Evolutionary conservation across 2,113 vertebrate genomes (phyloP), one percentile per base, ranked within the genome.

Genomic region (Indicator maculatus): DNA sequence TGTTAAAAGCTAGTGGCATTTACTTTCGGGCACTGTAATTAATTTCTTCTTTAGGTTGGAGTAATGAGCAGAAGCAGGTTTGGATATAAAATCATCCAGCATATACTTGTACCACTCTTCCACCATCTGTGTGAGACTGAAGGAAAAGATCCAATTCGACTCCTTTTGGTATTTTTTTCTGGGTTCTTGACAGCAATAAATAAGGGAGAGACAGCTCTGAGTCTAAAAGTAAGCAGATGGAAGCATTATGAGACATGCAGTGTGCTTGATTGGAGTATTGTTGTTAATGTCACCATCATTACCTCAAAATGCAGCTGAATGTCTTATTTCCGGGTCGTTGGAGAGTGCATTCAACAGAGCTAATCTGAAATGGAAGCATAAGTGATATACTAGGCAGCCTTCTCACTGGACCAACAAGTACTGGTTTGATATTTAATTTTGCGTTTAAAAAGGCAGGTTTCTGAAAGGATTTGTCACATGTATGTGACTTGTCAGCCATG

Each of bases 61-160:
- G 12, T 16, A 5, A 6, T 3, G 69, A 83, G 36, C 36, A 39
- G 56, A 59, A 77, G 30, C 36, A 2, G 39, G 4, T 6, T 27
- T 44, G 27, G 27, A 3, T 26, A 0, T 21, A 5, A 69, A 88
- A 13, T 44, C 8, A 2, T 5, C 21, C 24, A 0, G 8, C 0
- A 0, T 12, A 0, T 4, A 0, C 20, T 18, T 33, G 53, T 60
- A 0, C 72, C 0, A 11, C n/a, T 47, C 12, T 30, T 12, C 3
- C 31, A 0, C 7, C 39, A 4, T 4, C 58, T 14, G 19, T 8
- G 27, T 8, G 72, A 27, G 47, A 3, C 2, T 20, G 19, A 2
- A 28, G 55, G 55, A 8, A 17, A 8, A 21, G 47, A 31, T 33
- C 16, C n/a, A 2, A 27, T 3, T n/a, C 16, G 18, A 27, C 27